A percentile compares a stretch with the other conserved stretches of the same genome.
These are phyloP conservation scores for Cataglyphis altisquamis DNA, from an alignment of 2,888 invertebrate species.

Conservation along the genomic window DNA sequence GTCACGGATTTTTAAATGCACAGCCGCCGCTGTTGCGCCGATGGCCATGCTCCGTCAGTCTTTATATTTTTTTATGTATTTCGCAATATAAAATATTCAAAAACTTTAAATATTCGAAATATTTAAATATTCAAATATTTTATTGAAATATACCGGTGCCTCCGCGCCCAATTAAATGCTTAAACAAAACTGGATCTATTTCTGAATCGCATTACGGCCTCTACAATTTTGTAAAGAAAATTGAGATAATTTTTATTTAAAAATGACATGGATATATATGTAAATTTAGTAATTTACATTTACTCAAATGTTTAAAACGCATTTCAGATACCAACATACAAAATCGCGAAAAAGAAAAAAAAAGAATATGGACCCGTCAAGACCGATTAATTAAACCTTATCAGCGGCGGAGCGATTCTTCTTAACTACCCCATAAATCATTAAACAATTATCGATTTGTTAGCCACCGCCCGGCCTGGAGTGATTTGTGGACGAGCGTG, in stretches of 20 bases:
- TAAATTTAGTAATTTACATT: background rate
- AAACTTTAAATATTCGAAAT: conserved; percentile 34
- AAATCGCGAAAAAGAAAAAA: background rate
- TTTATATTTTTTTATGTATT: conserved; percentile 40
- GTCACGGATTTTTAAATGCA: conserved; percentile 39
- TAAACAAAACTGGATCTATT: conserved; percentile 5
- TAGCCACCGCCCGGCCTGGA: conserved; percentile 37
- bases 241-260: conserved; percentile 4
- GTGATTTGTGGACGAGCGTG: conserved; percentile 69
- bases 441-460: conserved; percentile 70
- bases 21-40: conserved; percentile 2
- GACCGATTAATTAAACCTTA: conserved; percentile 18
- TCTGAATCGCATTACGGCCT: background rate
- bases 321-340: background rate
- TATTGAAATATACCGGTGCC: conserved; percentile 18
- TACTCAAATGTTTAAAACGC: background rate
- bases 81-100: conserved; percentile 38
- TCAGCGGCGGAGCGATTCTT: conserved; percentile 20
- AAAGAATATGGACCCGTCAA: background rate
- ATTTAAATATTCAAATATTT: conserved; percentile 45
- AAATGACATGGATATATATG: background rate
- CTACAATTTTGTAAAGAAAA: background rate
- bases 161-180: conserved; percentile 12
- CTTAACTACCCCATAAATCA: conserved; percentile 58
- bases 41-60: conserved; percentile 18